Evolutionary conservation across 2,797 vertebrate species (phyloP), one percentile per base, ranked within the genome.

Genomic region (Molothrus ater): DNA sequence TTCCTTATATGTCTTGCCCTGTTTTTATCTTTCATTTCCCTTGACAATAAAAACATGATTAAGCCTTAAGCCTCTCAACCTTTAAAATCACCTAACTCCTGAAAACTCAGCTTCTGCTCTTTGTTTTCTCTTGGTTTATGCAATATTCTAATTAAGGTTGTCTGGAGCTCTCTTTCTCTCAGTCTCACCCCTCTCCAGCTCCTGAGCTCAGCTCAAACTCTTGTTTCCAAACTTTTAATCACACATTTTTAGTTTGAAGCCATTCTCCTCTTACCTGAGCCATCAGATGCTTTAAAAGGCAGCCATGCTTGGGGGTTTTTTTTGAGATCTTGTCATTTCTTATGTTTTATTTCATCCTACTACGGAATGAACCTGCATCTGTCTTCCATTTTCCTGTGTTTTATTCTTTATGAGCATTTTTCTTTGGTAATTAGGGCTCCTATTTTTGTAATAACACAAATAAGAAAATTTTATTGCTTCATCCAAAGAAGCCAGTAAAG

Each of bases 11-110:
- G 69, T 56, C 60, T 86, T 85, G n/a, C 73, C 31, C n/a, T 71
- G 45, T 34, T 94, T 86, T 86, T 73, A 24, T 91, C 61, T 91
- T 87, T 61, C 26, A 38, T 88, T 95, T 93, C 45, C 32, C 80
- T 60, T 90, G 76, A 82, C 64, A 92, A 80, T 82, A 92, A 88
- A 93, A 86, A 64, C 48, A 75, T 42, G 60, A 79, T 93, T 92
- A 92, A 92, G 31, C 31, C 47, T 87, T 92, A 93, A 92, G 83
- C 56, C 63, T 79, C 63, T 84, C 73, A 93, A 90, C 80, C 70
- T 92, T 90, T 76, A 90, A 47, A 70, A 80, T 66, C 76, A 10
- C 7, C 45, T 48, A 70, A 48, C 63, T 78, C 61, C 63, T 80
- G 43, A 84, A 78, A 93, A 75, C 45, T 53, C 38, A 43, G 59